Evolutionary conservation across 2,888 invertebrate genomes (phyloP).

Genomic region (Lasioglossum vierecki): DNA sequence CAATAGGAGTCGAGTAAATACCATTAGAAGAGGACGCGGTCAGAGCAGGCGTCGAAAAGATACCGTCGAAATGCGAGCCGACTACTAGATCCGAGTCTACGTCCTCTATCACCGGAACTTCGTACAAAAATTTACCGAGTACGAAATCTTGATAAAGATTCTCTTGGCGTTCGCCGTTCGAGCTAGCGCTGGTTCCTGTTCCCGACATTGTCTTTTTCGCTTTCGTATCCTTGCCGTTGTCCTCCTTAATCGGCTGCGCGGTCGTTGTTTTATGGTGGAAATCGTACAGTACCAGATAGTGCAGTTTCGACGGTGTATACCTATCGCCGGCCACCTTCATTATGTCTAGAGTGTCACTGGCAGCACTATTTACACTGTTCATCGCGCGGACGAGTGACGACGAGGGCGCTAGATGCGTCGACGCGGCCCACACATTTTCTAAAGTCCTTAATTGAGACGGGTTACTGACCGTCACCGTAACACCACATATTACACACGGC

Average conservation of each 20-base stretch:
- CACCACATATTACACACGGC: conserved; percentile 85
- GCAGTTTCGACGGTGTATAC: conserved; percentile 77
- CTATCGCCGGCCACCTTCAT: conserved; percentile 84
- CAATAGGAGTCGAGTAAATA: conserved; percentile 74
- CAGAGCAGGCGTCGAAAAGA: conserved; percentile 73
- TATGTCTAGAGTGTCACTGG: conserved; percentile 84
- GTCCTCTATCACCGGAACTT: conserved; percentile 82
- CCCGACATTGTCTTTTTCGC: conserved; percentile 83
- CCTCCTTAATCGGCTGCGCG: conserved; percentile 83
- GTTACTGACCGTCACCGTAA: conserved; percentile 80
- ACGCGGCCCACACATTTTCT: conserved; percentile 82
- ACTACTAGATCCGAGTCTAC: conserved; percentile 81
- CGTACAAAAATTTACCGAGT: conserved; percentile 81
- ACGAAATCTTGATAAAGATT: conserved; percentile 82
- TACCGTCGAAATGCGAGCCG: conserved; percentile 77
- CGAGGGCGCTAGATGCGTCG: conserved; percentile 80
- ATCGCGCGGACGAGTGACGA: conserved; percentile 88
- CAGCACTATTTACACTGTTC: conserved; percentile 90
- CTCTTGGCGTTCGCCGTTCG: conserved; percentile 82
- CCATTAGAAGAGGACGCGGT: conserved; percentile 80
- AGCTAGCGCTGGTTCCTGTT: conserved; percentile 85
- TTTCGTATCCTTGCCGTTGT: conserved; percentile 83
- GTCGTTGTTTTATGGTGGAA: conserved; percentile 87
- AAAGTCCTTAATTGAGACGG: conserved; percentile 78
- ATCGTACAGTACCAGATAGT: conserved; percentile 89